Percentiles rank a stretch among this genome's conserved stretches.
phyloP scores from a whole-genome alignment of 2,888 invertebrate genomes.

The Drosophila pullipes region DNA sequence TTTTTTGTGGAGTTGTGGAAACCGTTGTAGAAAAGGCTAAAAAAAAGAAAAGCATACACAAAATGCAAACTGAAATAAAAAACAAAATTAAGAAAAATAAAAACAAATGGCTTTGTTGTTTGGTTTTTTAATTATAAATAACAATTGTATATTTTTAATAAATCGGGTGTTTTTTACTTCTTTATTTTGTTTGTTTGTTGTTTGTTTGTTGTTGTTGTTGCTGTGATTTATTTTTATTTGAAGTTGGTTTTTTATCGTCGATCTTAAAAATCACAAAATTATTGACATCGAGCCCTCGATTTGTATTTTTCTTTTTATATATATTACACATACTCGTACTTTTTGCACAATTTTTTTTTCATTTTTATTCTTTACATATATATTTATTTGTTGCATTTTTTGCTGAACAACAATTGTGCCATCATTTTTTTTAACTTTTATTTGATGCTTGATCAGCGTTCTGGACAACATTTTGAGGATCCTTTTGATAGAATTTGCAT shows the following conservation, averaged over 20 bases:
- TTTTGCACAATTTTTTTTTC: slow-evolving; percentile 32
- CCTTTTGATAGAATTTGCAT: slow-evolving; percentile 65
- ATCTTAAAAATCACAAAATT: slow-evolving; percentile 35
- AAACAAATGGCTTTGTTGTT: slow-evolving; percentile 72
- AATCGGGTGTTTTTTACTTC: slow-evolving; percentile 68
- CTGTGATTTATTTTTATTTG: slow-evolving; percentile 61
- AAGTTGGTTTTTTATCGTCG: slow-evolving; percentile 31
- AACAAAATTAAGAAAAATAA: slow-evolving; percentile 57
- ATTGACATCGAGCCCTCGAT: slow-evolving; percentile 57
- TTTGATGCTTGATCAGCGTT: slow-evolving; percentile 53
- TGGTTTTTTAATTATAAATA: slow-evolving; percentile 84
- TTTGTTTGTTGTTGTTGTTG: slow-evolving; percentile 42
- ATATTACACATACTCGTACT: slow-evolving; percentile 36
- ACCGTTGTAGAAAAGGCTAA: slow-evolving; percentile 40
- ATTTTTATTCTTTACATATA: slow-evolving; percentile 4
- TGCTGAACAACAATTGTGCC: slow-evolving; percentile 48
- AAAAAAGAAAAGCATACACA: slow-evolving; percentile 20
- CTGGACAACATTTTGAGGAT: slow-evolving; percentile 61
- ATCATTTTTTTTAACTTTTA: neutral
- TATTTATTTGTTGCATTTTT: slow-evolving; percentile 30
- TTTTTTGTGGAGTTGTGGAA: slow-evolving; percentile 26
- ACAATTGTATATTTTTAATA: slow-evolving; percentile 84
- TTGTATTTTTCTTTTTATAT: slow-evolving; percentile 25
- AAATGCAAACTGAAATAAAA: slow-evolving; percentile 15
- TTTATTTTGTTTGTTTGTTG: slow-evolving; percentile 17